Base-by-base conservation (phyloP, 2,888 invertebrate species). In the Noctua janthe region DNA sequence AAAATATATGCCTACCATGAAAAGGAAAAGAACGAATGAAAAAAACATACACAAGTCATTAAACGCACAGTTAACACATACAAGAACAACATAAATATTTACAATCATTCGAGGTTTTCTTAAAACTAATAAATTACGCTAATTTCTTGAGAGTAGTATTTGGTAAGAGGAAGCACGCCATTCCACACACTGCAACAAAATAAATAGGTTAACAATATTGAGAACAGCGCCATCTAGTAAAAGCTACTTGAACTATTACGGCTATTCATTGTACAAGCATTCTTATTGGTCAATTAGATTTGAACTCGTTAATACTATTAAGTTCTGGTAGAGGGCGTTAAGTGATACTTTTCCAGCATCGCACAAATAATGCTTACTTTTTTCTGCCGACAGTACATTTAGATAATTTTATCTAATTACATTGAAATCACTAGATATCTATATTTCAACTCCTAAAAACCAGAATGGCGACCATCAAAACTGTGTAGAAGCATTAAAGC, bases 61-160 rank as follows among this genome's bases (percentile, higher is more conserved):
- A 35, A 59, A 64, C 49, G 23, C 4, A 73, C 29, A 47, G 67
- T 71, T 39, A n/a, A 71, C 70, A 74, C 80, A 51, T 23, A 67
- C 47, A 66, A 43, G 39, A 70, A 51, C 49, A 59, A 64, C 23
- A 66, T 62, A 43, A 54, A 43, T 86, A 84, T 86, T 71, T 78
- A 84, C 75, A 84, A 39, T 54, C 35, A 62, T 39, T 56, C 51
- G 17, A 49, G 7, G 35, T 72, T 39, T 81, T 54, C 20, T 67
- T 56, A 67, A 0, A 71, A 29, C n/a, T 75, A 72, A 29, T n/a
- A 64, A 66, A 72, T 92, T 93, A 97, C 89, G 96, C 94, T 79
- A 97, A 90, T 92, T 96, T 97, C 90, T 97, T 97, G 87, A 97
- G 88, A 11, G 95, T 97, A 47, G 97, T 97, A 80, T 96, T 96